phyloP scores from a whole-genome alignment of 2,888 invertebrate genomes.

The Andrena trimmerana region DNA sequence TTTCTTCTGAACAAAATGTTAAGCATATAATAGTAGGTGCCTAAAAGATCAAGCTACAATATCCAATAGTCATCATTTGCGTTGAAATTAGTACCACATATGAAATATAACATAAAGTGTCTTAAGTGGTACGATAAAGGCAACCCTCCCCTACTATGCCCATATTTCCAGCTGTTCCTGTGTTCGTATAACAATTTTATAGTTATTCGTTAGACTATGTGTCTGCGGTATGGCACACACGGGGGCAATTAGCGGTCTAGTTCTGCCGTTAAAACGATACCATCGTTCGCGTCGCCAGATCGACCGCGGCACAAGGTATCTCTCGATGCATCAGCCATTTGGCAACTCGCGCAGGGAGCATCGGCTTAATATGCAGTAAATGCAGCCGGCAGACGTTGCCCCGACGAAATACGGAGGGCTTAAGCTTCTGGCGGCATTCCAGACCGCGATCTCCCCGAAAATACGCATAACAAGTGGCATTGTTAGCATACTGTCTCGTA shows the following conservation, averaged over 20 bases:
- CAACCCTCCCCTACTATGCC: no score
- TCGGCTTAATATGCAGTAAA: slow-evolving; percentile 72
- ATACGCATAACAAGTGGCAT: slow-evolving; percentile 60
- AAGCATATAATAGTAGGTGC: no score
- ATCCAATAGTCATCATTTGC: no score
- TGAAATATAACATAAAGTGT: no score
- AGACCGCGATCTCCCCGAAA: slow-evolving; percentile 49
- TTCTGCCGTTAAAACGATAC: background rate
- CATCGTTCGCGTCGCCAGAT: slow-evolving; percentile 31
- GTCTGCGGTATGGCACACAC: background rate
- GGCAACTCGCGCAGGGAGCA: slow-evolving; percentile 40
- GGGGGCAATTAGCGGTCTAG: slow-evolving; percentile 22
- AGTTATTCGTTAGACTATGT: background rate
- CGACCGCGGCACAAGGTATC: slow-evolving; percentile 40
- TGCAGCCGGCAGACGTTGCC: slow-evolving; percentile 56
- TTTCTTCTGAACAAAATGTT: no score
- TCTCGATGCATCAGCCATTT: slow-evolving; percentile 55
- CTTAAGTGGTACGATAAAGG: no score
- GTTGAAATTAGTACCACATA: no score
- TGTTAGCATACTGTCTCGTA: slow-evolving; percentile 59
- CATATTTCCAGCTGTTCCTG: background rate
- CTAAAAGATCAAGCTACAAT: no score
- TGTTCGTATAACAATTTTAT: background rate
- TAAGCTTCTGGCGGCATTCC: slow-evolving; percentile 49
- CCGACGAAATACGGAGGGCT: slow-evolving; percentile 52